These are phyloP conservation scores for Sebastiscus albofasciatus DNA, from an alignment of 2,797 vertebrate species.

Conservation along the genomic window DNA sequence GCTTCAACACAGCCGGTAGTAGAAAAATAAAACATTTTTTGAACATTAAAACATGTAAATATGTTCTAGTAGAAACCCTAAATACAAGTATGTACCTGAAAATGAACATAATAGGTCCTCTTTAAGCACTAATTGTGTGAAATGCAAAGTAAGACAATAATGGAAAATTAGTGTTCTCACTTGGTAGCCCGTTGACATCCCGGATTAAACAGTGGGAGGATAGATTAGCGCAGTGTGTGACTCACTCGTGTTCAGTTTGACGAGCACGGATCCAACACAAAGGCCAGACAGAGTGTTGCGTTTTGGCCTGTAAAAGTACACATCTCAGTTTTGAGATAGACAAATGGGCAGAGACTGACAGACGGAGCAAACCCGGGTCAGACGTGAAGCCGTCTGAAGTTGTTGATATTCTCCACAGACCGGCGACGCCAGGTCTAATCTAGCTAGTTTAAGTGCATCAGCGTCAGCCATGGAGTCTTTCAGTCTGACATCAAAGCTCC, in stretches of 20 bases:
- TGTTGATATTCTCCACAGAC: constrained; percentile 42
- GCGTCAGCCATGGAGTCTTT: constrained; percentile 27
- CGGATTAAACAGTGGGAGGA: neutral
- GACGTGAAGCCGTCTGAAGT: constrained; percentile 58
- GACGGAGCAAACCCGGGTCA: constrained; percentile 25
- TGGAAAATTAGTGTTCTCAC: neutral
- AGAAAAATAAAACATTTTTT: no score
- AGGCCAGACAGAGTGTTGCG: neutral
- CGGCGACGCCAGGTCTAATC: constrained; percentile 47
- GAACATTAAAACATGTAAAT: no score
- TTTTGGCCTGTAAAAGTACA: constrained; percentile 8
- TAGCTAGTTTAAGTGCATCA: constrained; percentile 33
- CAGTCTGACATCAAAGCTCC: constrained; percentile 60
- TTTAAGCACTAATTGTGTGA: neutral
- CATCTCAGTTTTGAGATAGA: constrained; percentile 5
- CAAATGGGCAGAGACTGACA: constrained; percentile 21
- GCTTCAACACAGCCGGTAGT: no score
- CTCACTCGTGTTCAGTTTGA: neutral
- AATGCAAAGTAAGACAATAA: neutral
- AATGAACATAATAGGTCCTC: no score
- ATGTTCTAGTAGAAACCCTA: no score
- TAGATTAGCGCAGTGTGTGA: neutral
- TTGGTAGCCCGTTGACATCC: neutral
- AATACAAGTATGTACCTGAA: no score
- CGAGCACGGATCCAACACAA: neutral